phyloP scores from a whole-genome alignment of 2,888 invertebrate species.

The Hypolimnas misippus region DNA sequence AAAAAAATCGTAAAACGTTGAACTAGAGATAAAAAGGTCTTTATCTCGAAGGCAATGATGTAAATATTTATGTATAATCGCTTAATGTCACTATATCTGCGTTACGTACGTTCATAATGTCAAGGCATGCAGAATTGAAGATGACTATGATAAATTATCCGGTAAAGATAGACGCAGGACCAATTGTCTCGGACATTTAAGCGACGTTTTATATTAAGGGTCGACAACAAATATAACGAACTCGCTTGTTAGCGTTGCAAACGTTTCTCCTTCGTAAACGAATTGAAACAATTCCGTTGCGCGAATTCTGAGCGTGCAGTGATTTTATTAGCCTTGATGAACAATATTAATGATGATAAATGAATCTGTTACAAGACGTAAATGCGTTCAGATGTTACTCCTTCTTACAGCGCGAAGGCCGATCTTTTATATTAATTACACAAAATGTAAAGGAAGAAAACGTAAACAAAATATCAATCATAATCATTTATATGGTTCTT shows the following conservation, averaged over 20 bases:
- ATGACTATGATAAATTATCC: slow-evolving; percentile 48
- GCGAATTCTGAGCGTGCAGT: slow-evolving; percentile 38
- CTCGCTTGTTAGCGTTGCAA: slow-evolving; percentile 48
- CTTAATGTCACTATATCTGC: slow-evolving; percentile 2
- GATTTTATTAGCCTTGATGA: slow-evolving; percentile 48
- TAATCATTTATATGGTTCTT: too few species aligned
- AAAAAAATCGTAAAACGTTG: neutral
- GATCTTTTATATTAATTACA: neutral
- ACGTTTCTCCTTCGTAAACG: slow-evolving; percentile 42
- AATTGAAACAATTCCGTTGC: slow-evolving; percentile 45
- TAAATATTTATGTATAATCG: slow-evolving; percentile 7
- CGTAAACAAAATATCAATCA: too few species aligned
- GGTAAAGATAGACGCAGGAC: slow-evolving; percentile 22
- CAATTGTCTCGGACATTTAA: slow-evolving; percentile 2
- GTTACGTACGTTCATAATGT: slow-evolving; percentile 44
- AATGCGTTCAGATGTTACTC: slow-evolving; percentile 14
- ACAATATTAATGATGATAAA: slow-evolving; percentile 47
- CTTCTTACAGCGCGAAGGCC: slow-evolving; percentile 3
- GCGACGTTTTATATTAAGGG: slow-evolving; percentile 6
- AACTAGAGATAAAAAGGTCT: neutral
- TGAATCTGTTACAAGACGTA: slow-evolving; percentile 36
- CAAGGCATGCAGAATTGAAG: slow-evolving; percentile 62
- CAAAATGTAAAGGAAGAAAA: neutral
- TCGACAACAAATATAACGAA: slow-evolving; percentile 27
- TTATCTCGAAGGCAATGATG: slow-evolving; percentile 11